These are phyloP conservation scores for Cecropterus lyciades DNA, from an alignment of 1,140 invertebrate genomes.

Conservation along the genomic window DNA sequence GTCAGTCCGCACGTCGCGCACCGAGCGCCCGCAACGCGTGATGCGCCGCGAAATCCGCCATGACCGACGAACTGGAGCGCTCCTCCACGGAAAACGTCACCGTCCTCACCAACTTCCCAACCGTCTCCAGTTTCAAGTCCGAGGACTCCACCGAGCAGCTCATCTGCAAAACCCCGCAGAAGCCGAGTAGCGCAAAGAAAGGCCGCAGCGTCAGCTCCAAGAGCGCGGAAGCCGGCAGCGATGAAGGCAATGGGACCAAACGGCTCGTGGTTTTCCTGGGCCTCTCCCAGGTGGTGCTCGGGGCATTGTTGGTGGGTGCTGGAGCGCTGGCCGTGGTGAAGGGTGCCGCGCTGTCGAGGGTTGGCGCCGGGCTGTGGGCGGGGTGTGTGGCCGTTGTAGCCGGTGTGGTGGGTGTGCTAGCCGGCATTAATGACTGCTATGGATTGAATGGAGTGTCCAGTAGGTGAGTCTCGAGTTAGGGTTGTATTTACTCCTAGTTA, in stretches of 20 bases:
- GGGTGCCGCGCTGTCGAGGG: slow-evolving; percentile 84
- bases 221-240: slow-evolving; percentile 72
- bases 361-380: slow-evolving; percentile 86
- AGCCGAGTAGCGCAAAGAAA: slow-evolving; percentile 60
- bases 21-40: slow-evolving; percentile 32
- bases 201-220: slow-evolving; percentile 68
- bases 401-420: slow-evolving; percentile 84
- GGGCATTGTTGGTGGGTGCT: slow-evolving; percentile 84
- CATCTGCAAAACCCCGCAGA: slow-evolving; percentile 84
- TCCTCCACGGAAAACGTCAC: slow-evolving; percentile 59
- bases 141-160: slow-evolving; percentile 84
- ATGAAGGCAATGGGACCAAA: slow-evolving; percentile 49
- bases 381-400: slow-evolving; percentile 85
- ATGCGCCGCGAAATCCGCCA: slow-evolving; percentile 49
- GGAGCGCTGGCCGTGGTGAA: slow-evolving; percentile 85
- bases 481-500: background rate
- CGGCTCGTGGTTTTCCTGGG: slow-evolving; percentile 82
- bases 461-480: slow-evolving; percentile 55
- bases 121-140: slow-evolving; percentile 77
- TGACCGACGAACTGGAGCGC: slow-evolving; percentile 56
- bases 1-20: slow-evolving; percentile 29
- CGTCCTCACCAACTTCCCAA: slow-evolving; percentile 60
- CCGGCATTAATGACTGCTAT: slow-evolving; percentile 86
- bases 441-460: slow-evolving; percentile 69
- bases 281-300: slow-evolving; percentile 84